Conservation (phyloP, 2,888 invertebrate genomes). For the Cantharis lateralis region DNA sequence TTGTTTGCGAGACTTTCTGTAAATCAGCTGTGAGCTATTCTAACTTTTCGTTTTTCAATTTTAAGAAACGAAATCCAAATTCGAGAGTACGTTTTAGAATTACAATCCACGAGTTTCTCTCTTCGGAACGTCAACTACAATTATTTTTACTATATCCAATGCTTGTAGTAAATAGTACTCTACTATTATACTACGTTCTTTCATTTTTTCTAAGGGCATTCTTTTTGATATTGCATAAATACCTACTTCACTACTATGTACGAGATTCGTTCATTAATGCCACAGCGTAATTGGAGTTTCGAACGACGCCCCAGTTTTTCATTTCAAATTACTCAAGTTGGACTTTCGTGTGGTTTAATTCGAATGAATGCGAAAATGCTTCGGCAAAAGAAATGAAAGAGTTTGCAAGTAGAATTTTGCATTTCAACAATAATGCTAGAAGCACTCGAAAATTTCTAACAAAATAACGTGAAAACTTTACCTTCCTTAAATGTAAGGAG, state of each 20-base stretch:
- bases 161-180: slow-evolving; percentile 1
- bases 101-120: background rate
- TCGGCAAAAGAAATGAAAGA: too few species aligned
- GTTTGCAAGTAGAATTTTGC: background rate
- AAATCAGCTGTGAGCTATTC: background rate
- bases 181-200: slow-evolving; percentile 10
- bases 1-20: background rate
- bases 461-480: background rate
- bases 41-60: background rate
- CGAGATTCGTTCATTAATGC: slow-evolving; percentile 7
- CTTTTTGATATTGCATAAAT: background rate
- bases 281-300: background rate
- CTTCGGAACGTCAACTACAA: background rate
- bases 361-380: too few species aligned
- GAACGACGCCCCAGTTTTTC: slow-evolving; percentile 9
- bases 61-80: background rate
- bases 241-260: slow-evolving; percentile 3
- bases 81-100: background rate
- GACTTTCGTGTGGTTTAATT: background rate
- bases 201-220: background rate
- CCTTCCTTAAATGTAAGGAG: background rate
- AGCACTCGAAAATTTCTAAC: background rate
- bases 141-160: background rate
- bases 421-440: background rate
- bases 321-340: background rate